phyloP scores from a whole-genome alignment of 2,888 invertebrate genomes.

The Galerucella pusilla region DNA sequence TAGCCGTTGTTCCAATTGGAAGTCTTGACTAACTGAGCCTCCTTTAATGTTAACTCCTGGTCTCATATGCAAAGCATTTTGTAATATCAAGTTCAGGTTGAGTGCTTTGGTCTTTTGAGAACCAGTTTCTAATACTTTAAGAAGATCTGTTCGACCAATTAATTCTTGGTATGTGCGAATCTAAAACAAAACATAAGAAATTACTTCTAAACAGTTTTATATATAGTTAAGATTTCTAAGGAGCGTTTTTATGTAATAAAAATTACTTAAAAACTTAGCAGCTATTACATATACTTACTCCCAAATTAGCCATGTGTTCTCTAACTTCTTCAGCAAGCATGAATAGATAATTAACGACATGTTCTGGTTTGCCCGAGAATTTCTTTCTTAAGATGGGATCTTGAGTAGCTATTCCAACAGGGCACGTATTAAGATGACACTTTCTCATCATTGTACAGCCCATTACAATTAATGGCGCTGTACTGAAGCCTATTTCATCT shows the following conservation, averaged over 20 bases:
- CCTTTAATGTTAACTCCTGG: conserved; percentile 92
- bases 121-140: conserved; percentile 78
- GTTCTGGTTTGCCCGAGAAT: conserved; percentile 97
- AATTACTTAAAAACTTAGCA: not conserved
- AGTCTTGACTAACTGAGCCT: conserved; percentile 85
- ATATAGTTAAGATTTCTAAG: no score
- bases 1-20: conserved; percentile 84
- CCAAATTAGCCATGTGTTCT: conserved; percentile 89
- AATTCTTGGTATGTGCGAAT: conserved; percentile 72
- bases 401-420: conserved; percentile 98
- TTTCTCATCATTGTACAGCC: conserved; percentile 99
- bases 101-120: conserved; percentile 85
- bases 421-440: conserved; percentile 98
- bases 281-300: conserved; percentile 72
- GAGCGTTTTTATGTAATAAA: no score
- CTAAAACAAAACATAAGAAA: conserved; percentile 40
- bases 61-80: conserved; percentile 89
- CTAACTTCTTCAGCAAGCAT: conserved; percentile 98
- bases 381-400: conserved; percentile 95
- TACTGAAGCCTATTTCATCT: conserved; percentile 98
- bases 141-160: conserved; percentile 90
- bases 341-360: conserved; percentile 97
- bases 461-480: conserved; percentile 96
- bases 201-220: no score
- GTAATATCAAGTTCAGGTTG: conserved; percentile 86